Evolutionary conservation across 2,797 vertebrate genomes (phyloP).

Genomic region (Siniperca obscura): DNA sequence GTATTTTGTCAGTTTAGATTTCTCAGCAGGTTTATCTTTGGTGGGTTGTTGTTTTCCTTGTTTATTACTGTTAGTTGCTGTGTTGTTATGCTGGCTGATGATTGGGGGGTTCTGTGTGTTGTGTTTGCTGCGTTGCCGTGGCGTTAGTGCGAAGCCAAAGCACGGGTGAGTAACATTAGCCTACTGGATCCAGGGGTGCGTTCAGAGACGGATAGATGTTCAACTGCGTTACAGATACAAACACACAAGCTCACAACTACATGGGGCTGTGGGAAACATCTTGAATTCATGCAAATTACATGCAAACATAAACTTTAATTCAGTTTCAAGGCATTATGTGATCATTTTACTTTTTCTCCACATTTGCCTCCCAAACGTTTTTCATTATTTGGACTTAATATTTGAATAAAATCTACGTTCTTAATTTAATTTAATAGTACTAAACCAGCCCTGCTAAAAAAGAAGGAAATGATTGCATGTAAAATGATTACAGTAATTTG

Average conservation of each 20-base stretch:
- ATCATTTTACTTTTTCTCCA: background rate
- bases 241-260: conserved; percentile 29
- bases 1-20: conserved; percentile 34
- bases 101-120: conserved; percentile 88
- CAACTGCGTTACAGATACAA: conserved; percentile 60
- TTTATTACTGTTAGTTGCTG: conserved; percentile 63
- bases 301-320: conserved; percentile 59
- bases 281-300: conserved; percentile 51
- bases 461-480: conserved; percentile 67
- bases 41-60: conserved; percentile 67
- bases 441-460: conserved; percentile 6
- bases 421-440: conserved; percentile 2
- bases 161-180: conserved; percentile 88
- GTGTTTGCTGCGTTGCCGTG: conserved; percentile 87
- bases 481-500: conserved; percentile 48
- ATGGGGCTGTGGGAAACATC: conserved; percentile 19
- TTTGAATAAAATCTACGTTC: conserved; percentile 14
- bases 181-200: conserved; percentile 74
- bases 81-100: conserved; percentile 76
- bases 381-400: conserved; percentile 12
- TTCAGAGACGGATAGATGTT: conserved; percentile 72
- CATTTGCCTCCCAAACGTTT: background rate
- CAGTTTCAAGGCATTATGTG: background rate
- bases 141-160: conserved; percentile 88
- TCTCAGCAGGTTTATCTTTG: conserved; percentile 51